phyloP scores from a whole-genome alignment of 2,888 invertebrate genomes.

The Gisinianus flammeolus region DNA sequence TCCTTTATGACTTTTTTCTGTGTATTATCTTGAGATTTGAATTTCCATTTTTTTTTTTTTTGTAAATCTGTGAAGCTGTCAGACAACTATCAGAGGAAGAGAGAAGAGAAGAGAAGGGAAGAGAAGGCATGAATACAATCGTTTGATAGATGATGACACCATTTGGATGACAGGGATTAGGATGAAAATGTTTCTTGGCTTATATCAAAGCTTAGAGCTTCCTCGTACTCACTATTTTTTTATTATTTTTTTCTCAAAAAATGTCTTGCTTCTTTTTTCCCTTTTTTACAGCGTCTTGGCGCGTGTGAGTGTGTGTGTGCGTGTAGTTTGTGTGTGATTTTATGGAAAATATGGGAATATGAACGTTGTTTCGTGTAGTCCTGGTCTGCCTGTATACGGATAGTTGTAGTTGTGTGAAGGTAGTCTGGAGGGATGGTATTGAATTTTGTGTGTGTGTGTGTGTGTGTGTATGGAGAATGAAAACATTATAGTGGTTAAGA shows the following conservation, averaged over 20 bases:
- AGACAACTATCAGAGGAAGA: background rate
- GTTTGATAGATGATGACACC: conserved; percentile 23
- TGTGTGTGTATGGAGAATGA: too few species aligned
- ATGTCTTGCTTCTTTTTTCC: background rate
- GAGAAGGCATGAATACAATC: background rate
- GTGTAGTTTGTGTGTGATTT: too few species aligned
- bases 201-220: background rate
- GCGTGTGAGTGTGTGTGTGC: too few species aligned
- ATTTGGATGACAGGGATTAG: conserved; percentile 24
- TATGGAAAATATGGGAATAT: background rate
- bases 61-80: background rate
- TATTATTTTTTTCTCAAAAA: background rate
- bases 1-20: too few species aligned
- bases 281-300: too few species aligned
- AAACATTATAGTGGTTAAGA: background rate
- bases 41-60: background rate
- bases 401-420: too few species aligned
- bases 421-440: too few species aligned
- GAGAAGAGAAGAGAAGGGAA: background rate
- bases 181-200: conserved; percentile 13
- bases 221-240: background rate
- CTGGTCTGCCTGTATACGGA: too few species aligned
- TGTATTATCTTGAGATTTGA: background rate
- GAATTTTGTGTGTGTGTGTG: background rate
- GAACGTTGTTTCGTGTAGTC: background rate